Percentiles rank a stretch among this genome's conserved stretches.
These are phyloP conservation scores for Antitype chi DNA, from an alignment of 2,888 invertebrate species.

Conservation along the genomic window DNA sequence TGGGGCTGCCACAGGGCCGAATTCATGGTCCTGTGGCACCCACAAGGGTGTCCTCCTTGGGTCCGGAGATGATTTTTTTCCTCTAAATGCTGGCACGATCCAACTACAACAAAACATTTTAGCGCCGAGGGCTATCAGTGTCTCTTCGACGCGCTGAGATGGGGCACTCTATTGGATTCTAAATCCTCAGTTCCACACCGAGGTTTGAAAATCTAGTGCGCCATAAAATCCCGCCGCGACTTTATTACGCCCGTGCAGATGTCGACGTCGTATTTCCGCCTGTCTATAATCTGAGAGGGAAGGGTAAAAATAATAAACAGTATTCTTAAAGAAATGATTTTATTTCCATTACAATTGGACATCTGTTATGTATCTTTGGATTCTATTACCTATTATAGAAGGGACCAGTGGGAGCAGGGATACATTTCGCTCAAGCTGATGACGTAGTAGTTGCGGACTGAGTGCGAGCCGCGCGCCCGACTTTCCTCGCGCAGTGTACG, in stretches of 20 bases:
- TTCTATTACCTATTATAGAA: slow-evolving; percentile 78
- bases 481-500: neutral
- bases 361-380: slow-evolving; percentile 86
- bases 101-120: too few relatives aligned
- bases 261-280: neutral
- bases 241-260: neutral
- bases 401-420: slow-evolving; percentile 52
- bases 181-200: too few relatives aligned
- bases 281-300: neutral
- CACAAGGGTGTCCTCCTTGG: too few relatives aligned
- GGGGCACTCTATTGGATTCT: too few relatives aligned
- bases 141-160: too few relatives aligned
- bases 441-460: neutral
- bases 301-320: slow-evolving; percentile 53
- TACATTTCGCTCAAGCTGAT: slow-evolving; percentile 43
- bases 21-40: too few relatives aligned
- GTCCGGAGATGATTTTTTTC: too few relatives aligned
- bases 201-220: too few relatives aligned
- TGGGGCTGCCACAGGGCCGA: too few relatives aligned
- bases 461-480: neutral
- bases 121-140: too few relatives aligned
- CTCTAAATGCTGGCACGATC: too few relatives aligned
- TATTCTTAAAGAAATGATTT: slow-evolving; percentile 76
- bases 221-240: too few relatives aligned
- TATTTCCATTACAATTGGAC: slow-evolving; percentile 85